Conservation (phyloP, 2,113 vertebrate species). For the Sinocyclocheilus grahami region DNA sequence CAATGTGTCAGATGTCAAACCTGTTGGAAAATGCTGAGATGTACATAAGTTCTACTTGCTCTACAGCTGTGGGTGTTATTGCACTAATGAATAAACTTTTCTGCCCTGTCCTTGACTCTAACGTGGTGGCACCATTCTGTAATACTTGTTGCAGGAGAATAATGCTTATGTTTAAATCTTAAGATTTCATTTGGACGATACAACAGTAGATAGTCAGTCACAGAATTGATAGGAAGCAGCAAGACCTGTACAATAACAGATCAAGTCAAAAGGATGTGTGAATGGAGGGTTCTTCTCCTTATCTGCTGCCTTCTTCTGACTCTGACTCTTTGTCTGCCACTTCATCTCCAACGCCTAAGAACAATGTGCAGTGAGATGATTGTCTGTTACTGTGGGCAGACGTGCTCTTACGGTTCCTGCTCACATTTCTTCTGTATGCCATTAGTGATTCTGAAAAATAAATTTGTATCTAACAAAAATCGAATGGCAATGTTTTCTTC, state of each 20-base stretch:
- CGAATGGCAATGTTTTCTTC: neutral
- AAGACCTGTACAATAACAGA: neutral
- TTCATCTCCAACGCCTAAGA: constrained; percentile 40
- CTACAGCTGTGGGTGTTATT: neutral
- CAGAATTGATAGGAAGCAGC: neutral
- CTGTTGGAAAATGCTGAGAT: constrained; percentile 35
- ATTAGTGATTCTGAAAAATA: neutral
- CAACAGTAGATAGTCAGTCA: neutral
- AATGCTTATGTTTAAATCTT: neutral
- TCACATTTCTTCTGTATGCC: neutral
- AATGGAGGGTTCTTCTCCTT: neutral
- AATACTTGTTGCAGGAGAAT: neutral
- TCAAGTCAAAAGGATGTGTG: neutral
- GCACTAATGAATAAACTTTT: neutral
- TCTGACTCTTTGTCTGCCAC: neutral
- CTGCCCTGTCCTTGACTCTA: neutral
- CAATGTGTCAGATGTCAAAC: constrained; percentile 21
- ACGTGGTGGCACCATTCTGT: neutral
- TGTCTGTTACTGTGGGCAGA: constrained; percentile 44
- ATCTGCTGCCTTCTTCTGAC: constrained; percentile 45
- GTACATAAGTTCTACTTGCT: neutral
- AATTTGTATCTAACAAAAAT: neutral
- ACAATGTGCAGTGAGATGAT: constrained; percentile 46
- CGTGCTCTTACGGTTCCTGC: neutral
- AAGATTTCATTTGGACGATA: neutral